These are phyloP conservation scores for Vireo altiloquus DNA, from an alignment of 2,113 vertebrate genomes.

Conservation along the genomic window DNA sequence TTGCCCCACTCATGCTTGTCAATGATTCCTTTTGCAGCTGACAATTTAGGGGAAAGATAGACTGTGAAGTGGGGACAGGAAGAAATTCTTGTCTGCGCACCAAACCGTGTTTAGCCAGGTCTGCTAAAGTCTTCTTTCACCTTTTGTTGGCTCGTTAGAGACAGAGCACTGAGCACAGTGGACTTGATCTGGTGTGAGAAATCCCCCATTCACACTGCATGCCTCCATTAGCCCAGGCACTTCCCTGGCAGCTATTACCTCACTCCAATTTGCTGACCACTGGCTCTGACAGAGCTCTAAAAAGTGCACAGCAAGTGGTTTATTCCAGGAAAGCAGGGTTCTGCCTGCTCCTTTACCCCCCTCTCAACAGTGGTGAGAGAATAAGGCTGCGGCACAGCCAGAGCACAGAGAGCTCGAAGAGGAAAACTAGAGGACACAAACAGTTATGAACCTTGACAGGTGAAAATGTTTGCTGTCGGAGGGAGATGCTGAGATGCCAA, in stretches of 20 bases:
- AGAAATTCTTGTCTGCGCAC: background rate
- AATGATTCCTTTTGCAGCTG: background rate
- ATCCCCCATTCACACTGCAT: background rate
- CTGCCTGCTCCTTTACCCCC: slow-evolving; percentile 41
- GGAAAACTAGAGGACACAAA: slow-evolving; percentile 47
- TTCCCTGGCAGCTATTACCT: slow-evolving; percentile 48
- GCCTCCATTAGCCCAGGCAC: slow-evolving; percentile 23
- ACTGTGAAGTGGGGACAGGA: background rate
- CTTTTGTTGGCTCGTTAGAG: background rate
- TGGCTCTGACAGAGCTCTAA: slow-evolving; percentile 25
- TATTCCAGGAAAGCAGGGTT: slow-evolving; percentile 40
- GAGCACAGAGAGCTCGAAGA: background rate
- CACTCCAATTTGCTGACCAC: slow-evolving; percentile 49
- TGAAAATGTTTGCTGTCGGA: slow-evolving; percentile 59
- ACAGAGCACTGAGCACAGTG: background rate
- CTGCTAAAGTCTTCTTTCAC: background rate
- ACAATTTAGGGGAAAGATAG: background rate
- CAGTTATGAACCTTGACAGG: slow-evolving; percentile 60
- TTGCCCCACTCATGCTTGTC: background rate
- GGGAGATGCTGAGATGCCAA: slow-evolving; percentile 32
- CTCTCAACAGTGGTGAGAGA: background rate
- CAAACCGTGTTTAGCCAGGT: background rate
- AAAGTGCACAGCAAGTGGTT: slow-evolving; percentile 36
- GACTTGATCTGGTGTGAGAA: background rate
- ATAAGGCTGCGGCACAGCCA: background rate